A percentile compares a stretch with the other conserved stretches of the same genome.
phyloP scores from a whole-genome alignment of 2,113 vertebrate species.

The Callionymus lyra region DNA sequence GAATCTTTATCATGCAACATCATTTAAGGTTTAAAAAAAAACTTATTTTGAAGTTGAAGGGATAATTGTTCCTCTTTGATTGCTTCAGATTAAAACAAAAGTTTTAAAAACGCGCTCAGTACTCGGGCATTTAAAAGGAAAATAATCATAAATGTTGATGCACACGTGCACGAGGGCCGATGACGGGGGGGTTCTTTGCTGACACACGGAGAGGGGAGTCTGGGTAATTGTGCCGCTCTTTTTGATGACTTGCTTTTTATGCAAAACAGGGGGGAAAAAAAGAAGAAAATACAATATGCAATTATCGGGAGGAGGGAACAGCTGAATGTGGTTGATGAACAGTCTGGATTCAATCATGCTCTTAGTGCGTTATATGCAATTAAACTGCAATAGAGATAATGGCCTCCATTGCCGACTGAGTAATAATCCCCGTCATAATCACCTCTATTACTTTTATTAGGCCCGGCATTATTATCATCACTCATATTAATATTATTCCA shows the following conservation, averaged over 20 bases:
- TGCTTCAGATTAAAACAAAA: background rate
- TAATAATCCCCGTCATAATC: conserved; percentile 72
- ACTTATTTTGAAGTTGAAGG: too few species aligned
- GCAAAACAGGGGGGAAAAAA: conserved; percentile 68
- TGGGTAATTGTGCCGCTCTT: conserved; percentile 67
- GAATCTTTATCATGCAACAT: too few species aligned
- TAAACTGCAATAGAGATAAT: conserved; percentile 76
- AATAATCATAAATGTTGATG: too few species aligned
- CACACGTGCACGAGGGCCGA: conserved; percentile 8
- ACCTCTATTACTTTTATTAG: conserved; percentile 72
- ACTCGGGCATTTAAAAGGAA: conserved; percentile 5
- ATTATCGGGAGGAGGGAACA: conserved; percentile 70
- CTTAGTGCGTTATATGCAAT: conserved; percentile 71
- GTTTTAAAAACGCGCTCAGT: background rate
- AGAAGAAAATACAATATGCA: conserved; percentile 76
- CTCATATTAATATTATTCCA: conserved; percentile 63
- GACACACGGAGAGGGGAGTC: conserved; percentile 59
- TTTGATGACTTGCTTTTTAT: conserved; percentile 71
- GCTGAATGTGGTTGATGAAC: conserved; percentile 69
- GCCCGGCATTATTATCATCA: conserved; percentile 60
- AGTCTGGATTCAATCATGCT: conserved; percentile 72
- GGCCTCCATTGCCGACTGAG: conserved; percentile 62
- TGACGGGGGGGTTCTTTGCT: conserved; percentile 47
- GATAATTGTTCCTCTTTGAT: too few species aligned
- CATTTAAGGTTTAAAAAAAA: too few species aligned